A percentile compares a stretch with the other conserved stretches of the same genome.
phyloP scores from a whole-genome alignment of 1,140 invertebrate genomes.

The Amphibalanus amphitrite region DNA sequence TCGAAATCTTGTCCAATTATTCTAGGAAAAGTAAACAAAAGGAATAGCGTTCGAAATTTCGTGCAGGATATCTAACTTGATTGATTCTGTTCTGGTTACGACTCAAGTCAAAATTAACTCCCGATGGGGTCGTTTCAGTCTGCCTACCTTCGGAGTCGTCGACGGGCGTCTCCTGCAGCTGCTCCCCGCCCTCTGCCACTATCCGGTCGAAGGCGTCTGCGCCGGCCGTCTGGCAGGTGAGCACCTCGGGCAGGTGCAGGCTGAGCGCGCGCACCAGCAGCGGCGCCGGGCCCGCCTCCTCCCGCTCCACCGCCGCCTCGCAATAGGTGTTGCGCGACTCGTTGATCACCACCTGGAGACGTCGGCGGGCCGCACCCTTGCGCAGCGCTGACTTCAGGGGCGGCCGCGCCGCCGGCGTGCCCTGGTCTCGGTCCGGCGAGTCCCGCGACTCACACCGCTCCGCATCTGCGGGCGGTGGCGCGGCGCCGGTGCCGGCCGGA shows the following conservation, averaged over 20 bases:
- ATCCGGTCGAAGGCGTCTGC: background rate
- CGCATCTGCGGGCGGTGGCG: too few relatives aligned
- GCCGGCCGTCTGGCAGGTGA: background rate
- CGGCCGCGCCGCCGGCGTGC: too few relatives aligned
- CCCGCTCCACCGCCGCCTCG: background rate
- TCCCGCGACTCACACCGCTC: background rate
- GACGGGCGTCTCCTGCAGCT: background rate
- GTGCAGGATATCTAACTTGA: too few relatives aligned
- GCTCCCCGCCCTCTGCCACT: background rate
- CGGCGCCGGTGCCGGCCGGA: too few relatives aligned
- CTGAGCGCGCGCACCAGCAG: background rate
- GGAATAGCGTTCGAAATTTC: too few relatives aligned
- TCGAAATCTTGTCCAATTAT: too few relatives aligned
- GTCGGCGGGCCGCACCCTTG: too few relatives aligned
- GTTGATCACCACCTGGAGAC: background rate
- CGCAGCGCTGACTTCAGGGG: background rate
- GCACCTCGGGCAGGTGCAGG: background rate
- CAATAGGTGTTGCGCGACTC: background rate
- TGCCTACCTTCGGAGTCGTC: background rate
- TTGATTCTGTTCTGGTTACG: too few relatives aligned
- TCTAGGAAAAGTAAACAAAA: too few relatives aligned
- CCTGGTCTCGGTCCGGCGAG: too few relatives aligned
- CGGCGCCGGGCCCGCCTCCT: background rate
- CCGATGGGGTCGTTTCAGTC: too few relatives aligned
- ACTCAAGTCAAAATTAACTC: too few relatives aligned